phyloP scores from a whole-genome alignment of 1,140 invertebrate genomes.

The Asbolus verrucosus region DNA sequence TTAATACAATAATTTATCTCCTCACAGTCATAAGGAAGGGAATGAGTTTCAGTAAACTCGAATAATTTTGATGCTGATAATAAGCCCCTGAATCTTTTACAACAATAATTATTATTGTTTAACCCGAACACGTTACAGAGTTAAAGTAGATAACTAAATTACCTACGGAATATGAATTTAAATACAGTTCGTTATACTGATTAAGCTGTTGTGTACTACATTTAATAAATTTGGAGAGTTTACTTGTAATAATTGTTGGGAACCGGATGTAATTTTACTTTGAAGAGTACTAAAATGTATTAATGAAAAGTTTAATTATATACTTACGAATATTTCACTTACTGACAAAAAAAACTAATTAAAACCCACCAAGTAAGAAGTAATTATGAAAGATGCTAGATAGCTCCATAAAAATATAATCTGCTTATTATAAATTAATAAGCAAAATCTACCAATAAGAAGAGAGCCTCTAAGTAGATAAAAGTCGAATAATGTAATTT shows the following conservation, averaged over 20 bases:
- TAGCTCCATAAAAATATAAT: too few species aligned
- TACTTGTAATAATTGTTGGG: conserved; percentile 35
- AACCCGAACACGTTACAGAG: background rate
- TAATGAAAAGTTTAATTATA: conserved; percentile 34
- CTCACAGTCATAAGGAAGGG: background rate
- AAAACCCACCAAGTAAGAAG: conserved; percentile 4
- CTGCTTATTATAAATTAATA: conserved; percentile 33
- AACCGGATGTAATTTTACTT: conserved; percentile 30
- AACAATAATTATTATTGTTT: conserved; percentile 4
- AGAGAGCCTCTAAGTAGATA: background rate
- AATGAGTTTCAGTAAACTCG: too few species aligned
- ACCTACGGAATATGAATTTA: conserved; percentile 22
- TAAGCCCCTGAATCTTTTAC: background rate
- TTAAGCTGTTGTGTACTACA: conserved; percentile 26
- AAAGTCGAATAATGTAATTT: background rate
- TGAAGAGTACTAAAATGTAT: conserved; percentile 24
- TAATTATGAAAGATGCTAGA: background rate
- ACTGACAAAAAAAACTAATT: conserved; percentile 18
- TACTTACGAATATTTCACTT: conserved; percentile 10
- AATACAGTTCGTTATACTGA: conserved; percentile 31
- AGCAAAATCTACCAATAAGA: background rate
- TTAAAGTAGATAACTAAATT: too few species aligned
- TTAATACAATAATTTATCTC: background rate
- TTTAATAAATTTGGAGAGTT: conserved; percentile 29
- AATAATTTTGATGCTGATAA: too few species aligned